A percentile compares a stretch with the other conserved stretches of the same genome.
Conservation (phyloP, 2,888 invertebrate genomes). For the Osmoderma eremita region DNA sequence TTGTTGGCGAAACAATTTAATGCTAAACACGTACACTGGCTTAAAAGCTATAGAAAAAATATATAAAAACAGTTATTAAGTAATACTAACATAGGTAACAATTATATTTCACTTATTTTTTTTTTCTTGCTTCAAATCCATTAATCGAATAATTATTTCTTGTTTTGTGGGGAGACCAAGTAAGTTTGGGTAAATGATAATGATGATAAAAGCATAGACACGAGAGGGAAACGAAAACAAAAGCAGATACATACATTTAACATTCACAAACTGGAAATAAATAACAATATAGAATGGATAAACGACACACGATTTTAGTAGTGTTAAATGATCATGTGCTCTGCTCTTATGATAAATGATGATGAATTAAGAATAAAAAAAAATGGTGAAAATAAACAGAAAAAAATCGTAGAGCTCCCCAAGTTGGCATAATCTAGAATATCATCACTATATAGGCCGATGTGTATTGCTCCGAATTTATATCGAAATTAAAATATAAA, state of each 20-base stretch:
- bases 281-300: conserved; percentile 21
- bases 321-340: conserved; percentile 41
- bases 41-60: conserved; percentile 32
- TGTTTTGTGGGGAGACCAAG: conserved; percentile 32
- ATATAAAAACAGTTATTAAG: conserved; percentile 31
- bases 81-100: conserved; percentile 44
- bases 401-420: conserved; percentile 45
- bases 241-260: conserved; percentile 45
- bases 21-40: conserved; percentile 29
- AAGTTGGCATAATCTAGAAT: conserved; percentile 54
- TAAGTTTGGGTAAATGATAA: not conserved
- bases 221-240: conserved; percentile 25
- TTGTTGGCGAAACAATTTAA: conserved; percentile 7
- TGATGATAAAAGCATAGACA: conserved; percentile 25
- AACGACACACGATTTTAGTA: conserved; percentile 24
- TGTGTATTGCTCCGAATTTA: conserved; percentile 22
- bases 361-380: conserved; percentile 21
- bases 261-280: conserved; percentile 36
- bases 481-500: conserved; percentile 5
- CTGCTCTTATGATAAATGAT: conserved; percentile 34
- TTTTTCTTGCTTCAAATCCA: conserved; percentile 3
- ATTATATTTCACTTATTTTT: conserved; percentile 18
- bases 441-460: conserved; percentile 49
- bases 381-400: conserved; percentile 27
- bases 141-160: not conserved